Conservation (phyloP, 2,113 vertebrate genomes). For the Prochilodus magdalenae region DNA sequence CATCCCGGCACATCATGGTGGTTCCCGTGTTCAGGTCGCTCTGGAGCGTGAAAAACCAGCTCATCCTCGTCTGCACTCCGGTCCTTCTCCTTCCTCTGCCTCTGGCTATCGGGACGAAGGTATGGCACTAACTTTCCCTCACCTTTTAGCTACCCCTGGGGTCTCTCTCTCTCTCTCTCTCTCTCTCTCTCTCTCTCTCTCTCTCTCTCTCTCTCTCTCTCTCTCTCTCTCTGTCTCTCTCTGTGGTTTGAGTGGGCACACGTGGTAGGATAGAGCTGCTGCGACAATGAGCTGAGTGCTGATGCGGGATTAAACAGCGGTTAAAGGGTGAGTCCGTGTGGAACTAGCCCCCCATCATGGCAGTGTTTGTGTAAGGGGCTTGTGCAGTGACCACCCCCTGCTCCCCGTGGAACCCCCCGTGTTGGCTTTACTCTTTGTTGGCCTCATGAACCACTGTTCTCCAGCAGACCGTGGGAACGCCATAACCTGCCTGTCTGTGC, state of each 20-base stretch:
- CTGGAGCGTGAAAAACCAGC: constrained; percentile 67
- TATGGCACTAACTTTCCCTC: constrained; percentile 62
- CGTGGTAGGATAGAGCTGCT: background rate
- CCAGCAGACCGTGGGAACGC: constrained; percentile 23
- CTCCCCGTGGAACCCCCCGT: constrained; percentile 13
- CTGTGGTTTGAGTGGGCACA: background rate
- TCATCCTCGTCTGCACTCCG: constrained; percentile 79
- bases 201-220: background rate
- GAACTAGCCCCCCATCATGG: background rate
- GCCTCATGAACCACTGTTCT: constrained; percentile 2
- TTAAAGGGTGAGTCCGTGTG: background rate
- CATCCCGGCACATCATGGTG: constrained; percentile 58
- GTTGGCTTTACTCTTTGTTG: constrained; percentile 57
- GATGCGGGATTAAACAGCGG: background rate
- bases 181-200: background rate
- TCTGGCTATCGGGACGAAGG: constrained; percentile 79
- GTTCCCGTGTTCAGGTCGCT: constrained; percentile 56
- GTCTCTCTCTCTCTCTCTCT: background rate
- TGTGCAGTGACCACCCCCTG: constrained; percentile 14
- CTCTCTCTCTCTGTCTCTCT: background rate
- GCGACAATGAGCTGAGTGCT: background rate
- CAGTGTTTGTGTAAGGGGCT: background rate
- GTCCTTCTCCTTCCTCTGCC: constrained; percentile 85
- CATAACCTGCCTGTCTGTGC: background rate
- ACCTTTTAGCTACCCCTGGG: background rate